A percentile compares a stretch with the other conserved stretches of the same genome.
Conservation (phyloP, 2,888 invertebrate species). For the Electrophaes corylata region DNA sequence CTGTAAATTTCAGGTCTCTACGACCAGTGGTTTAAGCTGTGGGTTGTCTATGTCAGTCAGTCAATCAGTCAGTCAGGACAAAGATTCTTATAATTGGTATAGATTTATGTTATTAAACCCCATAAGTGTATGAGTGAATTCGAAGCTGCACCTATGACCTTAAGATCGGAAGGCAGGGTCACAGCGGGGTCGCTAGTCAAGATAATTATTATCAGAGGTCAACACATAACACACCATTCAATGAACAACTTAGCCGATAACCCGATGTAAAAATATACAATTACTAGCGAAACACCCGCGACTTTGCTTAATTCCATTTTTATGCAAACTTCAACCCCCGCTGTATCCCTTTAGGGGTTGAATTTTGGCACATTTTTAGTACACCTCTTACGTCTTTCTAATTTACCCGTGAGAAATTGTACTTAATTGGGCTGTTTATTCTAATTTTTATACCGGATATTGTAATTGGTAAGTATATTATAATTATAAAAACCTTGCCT, state of each 20-base stretch:
- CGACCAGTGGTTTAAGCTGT: too few species aligned
- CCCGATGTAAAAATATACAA: neutral
- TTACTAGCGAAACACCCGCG: too few species aligned
- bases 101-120: too few species aligned
- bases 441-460: neutral
- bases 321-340: too few species aligned
- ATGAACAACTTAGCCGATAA: conserved; percentile 8
- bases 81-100: too few species aligned
- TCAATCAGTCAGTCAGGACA: too few species aligned
- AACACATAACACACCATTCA: conserved; percentile 16
- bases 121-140: neutral
- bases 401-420: neutral
- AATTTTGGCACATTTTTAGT: too few species aligned
- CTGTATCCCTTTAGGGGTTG: too few species aligned
- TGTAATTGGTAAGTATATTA: neutral
- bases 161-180: neutral
- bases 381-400: neutral
- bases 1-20: too few species aligned
- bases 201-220: conserved; percentile 17
- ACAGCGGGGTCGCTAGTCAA: neutral
- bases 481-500: too few species aligned
- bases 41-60: too few species aligned
- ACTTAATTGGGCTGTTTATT: neutral
- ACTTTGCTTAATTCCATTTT: too few species aligned
- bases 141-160: conserved; percentile 1